Conservation (phyloP, 1,140 invertebrate species). For the Aphelenchoides avenae region DNA sequence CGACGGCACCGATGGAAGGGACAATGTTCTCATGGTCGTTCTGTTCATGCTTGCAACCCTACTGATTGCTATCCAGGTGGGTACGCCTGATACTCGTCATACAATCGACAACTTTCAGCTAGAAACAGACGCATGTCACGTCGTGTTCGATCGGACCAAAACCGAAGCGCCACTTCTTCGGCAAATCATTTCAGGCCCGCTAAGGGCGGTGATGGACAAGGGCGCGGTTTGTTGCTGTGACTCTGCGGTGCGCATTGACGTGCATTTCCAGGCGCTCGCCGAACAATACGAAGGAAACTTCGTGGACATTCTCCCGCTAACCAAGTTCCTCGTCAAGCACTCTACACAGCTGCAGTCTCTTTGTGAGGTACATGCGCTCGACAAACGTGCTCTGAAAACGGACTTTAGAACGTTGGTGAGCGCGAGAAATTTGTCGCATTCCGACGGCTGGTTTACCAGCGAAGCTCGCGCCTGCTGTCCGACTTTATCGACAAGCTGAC, state of each 20-base stretch:
- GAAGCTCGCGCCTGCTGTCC: constrained; percentile 29
- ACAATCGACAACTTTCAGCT: constrained; percentile 34
- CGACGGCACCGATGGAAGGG: too few species aligned
- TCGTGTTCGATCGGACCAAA: constrained; percentile 37
- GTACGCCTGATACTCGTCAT: not conserved
- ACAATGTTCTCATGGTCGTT: constrained; percentile 25
- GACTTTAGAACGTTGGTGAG: constrained; percentile 36
- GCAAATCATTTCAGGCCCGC: constrained; percentile 41
- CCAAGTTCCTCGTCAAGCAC: constrained; percentile 31
- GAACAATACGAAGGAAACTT: constrained; percentile 44
- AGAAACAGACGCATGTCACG: constrained; percentile 40
- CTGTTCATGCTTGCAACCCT: constrained; percentile 31
- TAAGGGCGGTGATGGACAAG: constrained; percentile 30
- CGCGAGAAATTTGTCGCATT: constrained; percentile 18
- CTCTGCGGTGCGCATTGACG: not conserved
- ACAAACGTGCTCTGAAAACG: too few species aligned
- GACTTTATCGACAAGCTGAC: constrained; percentile 34
- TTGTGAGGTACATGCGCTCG: constrained; percentile 38
- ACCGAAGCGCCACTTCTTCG: constrained; percentile 47
- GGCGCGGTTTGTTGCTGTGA: constrained; percentile 1
- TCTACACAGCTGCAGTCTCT: constrained; percentile 31
- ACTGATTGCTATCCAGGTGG: constrained; percentile 38
- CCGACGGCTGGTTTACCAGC: constrained; percentile 13
- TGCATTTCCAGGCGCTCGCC: constrained; percentile 24
- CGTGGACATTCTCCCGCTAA: constrained; percentile 29